Percentiles rank a stretch among this genome's conserved stretches.
phyloP scores from a whole-genome alignment of 2,797 vertebrate genomes.

The Rhinogobio ventralis region DNA sequence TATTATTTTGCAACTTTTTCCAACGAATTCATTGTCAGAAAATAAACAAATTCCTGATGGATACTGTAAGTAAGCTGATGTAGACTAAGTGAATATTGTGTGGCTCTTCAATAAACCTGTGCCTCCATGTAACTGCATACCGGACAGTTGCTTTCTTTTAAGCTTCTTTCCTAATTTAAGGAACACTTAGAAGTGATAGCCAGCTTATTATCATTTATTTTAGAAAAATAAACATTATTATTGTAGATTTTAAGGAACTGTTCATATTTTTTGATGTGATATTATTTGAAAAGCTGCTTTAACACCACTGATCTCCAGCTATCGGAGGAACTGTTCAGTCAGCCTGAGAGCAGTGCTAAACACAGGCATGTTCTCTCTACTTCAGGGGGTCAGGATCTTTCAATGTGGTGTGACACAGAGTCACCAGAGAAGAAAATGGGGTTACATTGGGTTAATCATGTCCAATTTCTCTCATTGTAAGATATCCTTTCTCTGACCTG shows the following conservation, averaged over 20 bases:
- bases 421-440: slow-evolving; percentile 71
- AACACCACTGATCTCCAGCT: slow-evolving; percentile 45
- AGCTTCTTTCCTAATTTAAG: too few relatives aligned
- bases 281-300: background rate
- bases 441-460: slow-evolving; percentile 76
- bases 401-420: slow-evolving; percentile 62
- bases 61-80: too few relatives aligned
- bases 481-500: slow-evolving; percentile 61
- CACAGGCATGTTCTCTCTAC: slow-evolving; percentile 68
- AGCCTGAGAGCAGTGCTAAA: slow-evolving; percentile 69
- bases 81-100: too few relatives aligned
- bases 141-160: background rate
- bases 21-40: background rate
- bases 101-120: too few relatives aligned
- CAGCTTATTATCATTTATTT: too few relatives aligned
- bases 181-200: too few relatives aligned
- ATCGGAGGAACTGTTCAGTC: slow-evolving; percentile 49
- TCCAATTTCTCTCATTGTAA: slow-evolving; percentile 68
- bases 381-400: slow-evolving; percentile 62
- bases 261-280: background rate
- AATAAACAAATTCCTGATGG: background rate
- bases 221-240: background rate
- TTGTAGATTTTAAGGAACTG: background rate
- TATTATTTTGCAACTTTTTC: background rate
- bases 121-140: background rate